Base-by-base conservation (phyloP, 2,888 invertebrate genomes). In the Drosophila robusta region DNA sequence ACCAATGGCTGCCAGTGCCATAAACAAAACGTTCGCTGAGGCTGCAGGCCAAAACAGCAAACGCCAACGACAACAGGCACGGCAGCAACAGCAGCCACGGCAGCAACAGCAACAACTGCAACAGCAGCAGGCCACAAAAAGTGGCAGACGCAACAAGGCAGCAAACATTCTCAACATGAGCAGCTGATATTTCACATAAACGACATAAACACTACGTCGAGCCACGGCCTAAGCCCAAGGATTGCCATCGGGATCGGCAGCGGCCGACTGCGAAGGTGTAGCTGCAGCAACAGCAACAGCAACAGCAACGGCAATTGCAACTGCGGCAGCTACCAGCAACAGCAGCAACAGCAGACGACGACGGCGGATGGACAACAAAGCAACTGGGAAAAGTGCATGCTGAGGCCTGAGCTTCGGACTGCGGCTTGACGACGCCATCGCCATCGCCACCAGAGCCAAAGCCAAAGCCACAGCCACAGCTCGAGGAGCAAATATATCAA, bases 181-280 rank as follows among this genome's bases (percentile, higher is more conserved):
- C 89, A 90, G 86, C 90, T 90, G 91, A 90, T 90, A 90, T 90
- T 90, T 90, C 89, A 90, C 78, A 78, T 78, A 89, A 89, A 81
- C 90, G 91, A 90, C 90, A 89, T 90, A 90, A 90, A 87, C 90
- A 90, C 90, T 83, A 74, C 57, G 66, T 65, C 54, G 56, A 70
- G 76, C 70, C 44, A 55, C 54, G 55, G 63, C 39, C 56, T n/a
- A 18, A 47, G 56, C 26, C 58, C 47, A 38, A 62, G 78, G 72
- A 68, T 61, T 62, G 69, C 45, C 62, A 66, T 64, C 51, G 54
- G 52, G 29, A 29, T 29, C 29, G 29, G 29, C 42, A 22, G 38
- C 44, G 38, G 44, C 39, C 12, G 36, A 56, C 54, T 68, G 78
- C 70, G 70, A 76, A 84, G 83, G 85, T 83, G 83, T 80, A 80